phyloP scores from a whole-genome alignment of 2,888 invertebrate genomes.

The Amphimallon solstitiale region DNA sequence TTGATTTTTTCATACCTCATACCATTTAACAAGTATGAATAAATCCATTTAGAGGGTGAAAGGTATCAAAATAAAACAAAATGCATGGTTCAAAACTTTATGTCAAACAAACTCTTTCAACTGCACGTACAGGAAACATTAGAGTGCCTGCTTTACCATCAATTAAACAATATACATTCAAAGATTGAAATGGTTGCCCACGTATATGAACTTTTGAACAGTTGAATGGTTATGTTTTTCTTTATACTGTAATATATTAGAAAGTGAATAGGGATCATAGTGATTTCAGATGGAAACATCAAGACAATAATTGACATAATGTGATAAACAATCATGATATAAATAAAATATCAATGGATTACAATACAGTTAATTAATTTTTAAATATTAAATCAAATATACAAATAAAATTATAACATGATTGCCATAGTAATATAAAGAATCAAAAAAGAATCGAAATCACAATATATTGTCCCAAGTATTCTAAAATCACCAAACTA shows the following conservation, averaged over 20 bases:
- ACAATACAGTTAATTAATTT: not conserved
- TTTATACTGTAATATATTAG: conserved; percentile 47
- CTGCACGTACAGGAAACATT: conserved; percentile 44
- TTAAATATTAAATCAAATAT: conserved; percentile 2
- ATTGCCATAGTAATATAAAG: not conserved
- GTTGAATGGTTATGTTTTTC: conserved; percentile 57
- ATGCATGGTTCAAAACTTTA: conserved; percentile 47
- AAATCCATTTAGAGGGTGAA: not conserved
- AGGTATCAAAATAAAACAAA: conserved; percentile 38
- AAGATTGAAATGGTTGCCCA: conserved; percentile 46
- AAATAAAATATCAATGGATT: not conserved
- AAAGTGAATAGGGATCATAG: conserved; percentile 54
- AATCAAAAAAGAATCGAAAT: conserved; percentile 38
- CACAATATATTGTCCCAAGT: conserved; percentile 56
- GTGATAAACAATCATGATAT: no score
- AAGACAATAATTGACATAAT: conserved; percentile 53
- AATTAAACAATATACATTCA: conserved; percentile 42
- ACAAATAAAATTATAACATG: not conserved
- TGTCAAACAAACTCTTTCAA: conserved; percentile 48
- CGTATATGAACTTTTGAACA: conserved; percentile 50
- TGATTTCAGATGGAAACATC: conserved; percentile 56
- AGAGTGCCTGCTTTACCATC: conserved; percentile 45
- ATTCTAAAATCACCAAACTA: conserved; percentile 56
- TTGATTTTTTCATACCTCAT: no score
- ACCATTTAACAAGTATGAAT: no score